These are phyloP conservation scores for Neotragus moschatus DNA, from an alignment of 2,113 vertebrate genomes.

Conservation along the genomic window DNA sequence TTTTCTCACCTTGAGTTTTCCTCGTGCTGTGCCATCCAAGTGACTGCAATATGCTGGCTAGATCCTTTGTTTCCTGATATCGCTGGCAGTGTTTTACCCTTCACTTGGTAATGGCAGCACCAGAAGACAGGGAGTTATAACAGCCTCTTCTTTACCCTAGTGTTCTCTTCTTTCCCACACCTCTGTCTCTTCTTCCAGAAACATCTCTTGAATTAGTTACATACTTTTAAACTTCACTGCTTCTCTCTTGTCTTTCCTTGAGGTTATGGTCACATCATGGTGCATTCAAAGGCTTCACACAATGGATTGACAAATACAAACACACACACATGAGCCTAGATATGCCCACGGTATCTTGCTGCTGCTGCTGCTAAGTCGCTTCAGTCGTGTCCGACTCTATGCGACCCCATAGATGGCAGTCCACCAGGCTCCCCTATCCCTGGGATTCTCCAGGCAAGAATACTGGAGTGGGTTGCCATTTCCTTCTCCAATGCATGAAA, in stretches of 20 bases:
- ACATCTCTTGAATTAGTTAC: not conserved
- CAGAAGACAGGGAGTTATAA: not conserved
- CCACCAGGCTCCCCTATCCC: too few relatives aligned
- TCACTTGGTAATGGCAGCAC: not conserved
- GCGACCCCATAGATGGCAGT: too few relatives aligned
- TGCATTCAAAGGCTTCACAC: not conserved
- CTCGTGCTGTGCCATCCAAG: not conserved
- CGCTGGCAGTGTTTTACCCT: not conserved
- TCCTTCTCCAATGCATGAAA: too few relatives aligned
- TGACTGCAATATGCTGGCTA: not conserved
- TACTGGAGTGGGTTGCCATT: too few relatives aligned
- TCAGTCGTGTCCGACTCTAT: too few relatives aligned
- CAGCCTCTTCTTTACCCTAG: not conserved
- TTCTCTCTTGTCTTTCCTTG: not conserved
- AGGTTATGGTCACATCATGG: not conserved
- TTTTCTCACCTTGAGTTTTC: not conserved
- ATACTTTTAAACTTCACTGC: not conserved
- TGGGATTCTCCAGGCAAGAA: too few relatives aligned
- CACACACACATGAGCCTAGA: fast-evolving
- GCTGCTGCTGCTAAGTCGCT: too few relatives aligned
- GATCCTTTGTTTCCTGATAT: not conserved
- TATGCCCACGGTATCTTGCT: not conserved
- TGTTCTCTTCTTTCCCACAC: not conserved
- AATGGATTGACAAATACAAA: not conserved
- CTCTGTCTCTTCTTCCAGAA: not conserved